A percentile compares a stretch with the other conserved stretches of the same genome.
These are phyloP conservation scores for Cuniculus paca DNA, from an alignment of 2,797 vertebrate genomes.

Conservation along the genomic window DNA sequence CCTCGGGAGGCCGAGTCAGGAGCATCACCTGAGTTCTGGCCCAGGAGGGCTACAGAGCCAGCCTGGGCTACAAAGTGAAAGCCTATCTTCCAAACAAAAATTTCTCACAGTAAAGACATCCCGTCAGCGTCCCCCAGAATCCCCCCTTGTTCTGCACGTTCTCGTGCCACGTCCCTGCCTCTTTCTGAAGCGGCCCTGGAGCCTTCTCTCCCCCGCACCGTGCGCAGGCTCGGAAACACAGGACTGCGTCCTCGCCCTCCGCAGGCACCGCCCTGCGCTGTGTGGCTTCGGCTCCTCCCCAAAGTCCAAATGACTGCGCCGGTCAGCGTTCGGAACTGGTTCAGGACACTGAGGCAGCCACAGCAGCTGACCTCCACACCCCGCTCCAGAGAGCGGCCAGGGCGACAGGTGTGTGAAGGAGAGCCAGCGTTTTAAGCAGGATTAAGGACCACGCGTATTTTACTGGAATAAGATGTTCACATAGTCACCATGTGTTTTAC, in stretches of 20 bases:
- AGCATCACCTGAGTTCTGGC: background rate
- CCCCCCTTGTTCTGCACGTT: background rate
- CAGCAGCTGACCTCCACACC: too few species aligned
- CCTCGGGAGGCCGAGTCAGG: background rate
- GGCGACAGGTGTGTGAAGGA: rapidly evolving
- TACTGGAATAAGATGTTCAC: background rate
- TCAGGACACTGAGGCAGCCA: background rate
- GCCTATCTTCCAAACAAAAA: background rate
- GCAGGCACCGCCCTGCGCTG: too few species aligned
- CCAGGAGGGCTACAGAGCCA: too few species aligned
- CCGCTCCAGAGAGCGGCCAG: background rate
- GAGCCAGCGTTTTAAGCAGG: background rate
- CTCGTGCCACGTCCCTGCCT: background rate
- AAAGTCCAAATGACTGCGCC: too few species aligned
- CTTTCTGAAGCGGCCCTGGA: background rate
- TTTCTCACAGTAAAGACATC: background rate
- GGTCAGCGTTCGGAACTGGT: background rate
- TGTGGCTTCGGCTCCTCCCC: too few species aligned
- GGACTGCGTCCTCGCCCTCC: too few species aligned
- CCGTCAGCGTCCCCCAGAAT: background rate
- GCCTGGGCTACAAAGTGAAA: background rate
- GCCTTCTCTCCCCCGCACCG: background rate
- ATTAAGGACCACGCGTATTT: background rate
- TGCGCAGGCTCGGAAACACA: too few species aligned
- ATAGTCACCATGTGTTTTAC: background rate